phyloP scores from a whole-genome alignment of 2,797 vertebrate genomes.

The Tangara arthus region DNA sequence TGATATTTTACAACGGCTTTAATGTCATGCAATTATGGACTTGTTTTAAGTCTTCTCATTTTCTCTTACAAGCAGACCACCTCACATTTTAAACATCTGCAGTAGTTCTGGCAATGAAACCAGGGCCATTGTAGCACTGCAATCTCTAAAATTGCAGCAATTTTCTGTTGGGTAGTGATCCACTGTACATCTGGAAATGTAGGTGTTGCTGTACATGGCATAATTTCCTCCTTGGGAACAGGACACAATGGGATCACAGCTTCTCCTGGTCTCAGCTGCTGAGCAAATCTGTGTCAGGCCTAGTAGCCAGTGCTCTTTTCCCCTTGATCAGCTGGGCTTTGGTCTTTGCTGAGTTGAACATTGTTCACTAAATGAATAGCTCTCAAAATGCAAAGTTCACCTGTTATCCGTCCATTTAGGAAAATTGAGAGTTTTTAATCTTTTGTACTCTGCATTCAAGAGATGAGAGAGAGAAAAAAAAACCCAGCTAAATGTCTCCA shows the following conservation, averaged over 20 bases:
- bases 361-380: constrained; percentile 41
- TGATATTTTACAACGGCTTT: not conserved
- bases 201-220: not conserved
- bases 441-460: constrained; percentile 36
- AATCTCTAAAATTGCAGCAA: not conserved
- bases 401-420: constrained; percentile 50
- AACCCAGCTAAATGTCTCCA: constrained; percentile 25
- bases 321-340: constrained; percentile 32
- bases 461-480: not conserved
- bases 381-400: constrained; percentile 39
- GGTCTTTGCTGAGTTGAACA: not conserved
- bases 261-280: constrained; percentile 33
- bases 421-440: constrained; percentile 53
- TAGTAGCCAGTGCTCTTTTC: constrained; percentile 12
- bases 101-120: not conserved
- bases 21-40: not conserved
- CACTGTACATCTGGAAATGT: constrained; percentile 3
- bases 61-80: not conserved
- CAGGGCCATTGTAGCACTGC: not conserved
- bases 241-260: constrained; percentile 12
- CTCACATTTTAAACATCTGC: not conserved
- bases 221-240: constrained; percentile 1
- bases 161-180: not conserved
- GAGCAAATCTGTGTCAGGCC: not conserved
- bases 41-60: not conserved